These are phyloP conservation scores for Halcyon senegalensis DNA, from an alignment of 2,113 vertebrate genomes.

Conservation along the genomic window DNA sequence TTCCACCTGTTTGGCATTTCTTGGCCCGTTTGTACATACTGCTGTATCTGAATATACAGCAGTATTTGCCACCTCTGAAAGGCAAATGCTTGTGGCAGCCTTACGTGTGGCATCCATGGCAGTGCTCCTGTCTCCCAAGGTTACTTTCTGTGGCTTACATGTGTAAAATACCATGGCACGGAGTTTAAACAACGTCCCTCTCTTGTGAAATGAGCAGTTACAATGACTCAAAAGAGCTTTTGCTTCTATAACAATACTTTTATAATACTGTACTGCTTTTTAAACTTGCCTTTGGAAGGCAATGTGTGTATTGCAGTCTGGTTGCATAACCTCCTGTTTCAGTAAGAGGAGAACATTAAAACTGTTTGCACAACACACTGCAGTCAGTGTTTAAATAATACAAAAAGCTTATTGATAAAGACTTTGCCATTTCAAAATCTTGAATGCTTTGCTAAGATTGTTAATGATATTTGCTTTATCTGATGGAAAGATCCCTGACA, in stretches of 20 bases:
- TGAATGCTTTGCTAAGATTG: not conserved
- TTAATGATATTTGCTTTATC: constrained; percentile 20
- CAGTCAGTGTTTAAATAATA: not conserved
- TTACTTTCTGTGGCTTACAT: not conserved
- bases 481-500: not conserved
- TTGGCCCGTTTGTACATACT: not conserved
- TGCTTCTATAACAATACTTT: not conserved
- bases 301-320: not conserved
- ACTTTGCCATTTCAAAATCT: constrained; percentile 33
- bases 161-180: not conserved
- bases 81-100: not conserved
- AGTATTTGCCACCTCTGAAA: not conserved
- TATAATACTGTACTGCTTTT: constrained; percentile 8
- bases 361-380: constrained; percentile 23
- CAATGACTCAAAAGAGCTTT: not conserved
- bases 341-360: not conserved
- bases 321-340: constrained; percentile 13
- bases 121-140: not conserved
- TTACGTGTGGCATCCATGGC: not conserved
- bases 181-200: not conserved
- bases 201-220: not conserved
- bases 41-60: not conserved
- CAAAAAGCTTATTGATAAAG: not conserved
- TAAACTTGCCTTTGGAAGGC: constrained; percentile 5
- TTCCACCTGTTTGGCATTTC: not conserved